A percentile compares a stretch with the other conserved stretches of the same genome.
Evolutionary conservation across 1,140 invertebrate species (phyloP).

Genomic region (Gonatopus flavifemur): DNA sequence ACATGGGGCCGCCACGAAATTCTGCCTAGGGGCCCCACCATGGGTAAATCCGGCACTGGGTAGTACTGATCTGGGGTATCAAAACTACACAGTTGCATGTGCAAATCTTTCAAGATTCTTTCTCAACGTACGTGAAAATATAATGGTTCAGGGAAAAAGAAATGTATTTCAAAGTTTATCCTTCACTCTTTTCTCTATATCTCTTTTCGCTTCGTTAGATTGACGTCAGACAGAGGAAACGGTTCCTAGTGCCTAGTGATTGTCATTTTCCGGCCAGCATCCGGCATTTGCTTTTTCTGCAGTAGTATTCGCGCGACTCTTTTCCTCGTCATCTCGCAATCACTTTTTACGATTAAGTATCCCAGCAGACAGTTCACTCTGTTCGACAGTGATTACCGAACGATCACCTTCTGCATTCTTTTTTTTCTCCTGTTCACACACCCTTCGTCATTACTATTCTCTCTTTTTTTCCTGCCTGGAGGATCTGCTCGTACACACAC

Average conservation of each 20-base stretch:
- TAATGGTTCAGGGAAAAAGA: slow-evolving; percentile 13
- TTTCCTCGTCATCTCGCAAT: slow-evolving; percentile 39
- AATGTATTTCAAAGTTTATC: slow-evolving; percentile 8
- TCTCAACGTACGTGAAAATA: slow-evolving; percentile 27
- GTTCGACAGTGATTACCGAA: slow-evolving; percentile 20
- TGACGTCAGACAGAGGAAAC: slow-evolving; percentile 48
- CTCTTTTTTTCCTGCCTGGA: not conserved
- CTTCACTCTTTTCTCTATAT: not conserved
- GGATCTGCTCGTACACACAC: too few species aligned
- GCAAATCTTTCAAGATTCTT: slow-evolving; percentile 15
- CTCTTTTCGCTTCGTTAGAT: slow-evolving; percentile 9
- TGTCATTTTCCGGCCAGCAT: slow-evolving; percentile 55
- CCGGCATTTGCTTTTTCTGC: slow-evolving; percentile 45
- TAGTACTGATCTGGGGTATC: too few species aligned
- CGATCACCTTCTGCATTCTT: too few species aligned
- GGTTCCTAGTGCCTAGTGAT: slow-evolving; percentile 44
- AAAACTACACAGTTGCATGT: too few species aligned
- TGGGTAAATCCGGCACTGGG: slow-evolving; percentile 13
- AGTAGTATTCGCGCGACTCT: slow-evolving; percentile 16
- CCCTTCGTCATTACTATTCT: slow-evolving; percentile 7
- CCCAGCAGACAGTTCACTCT: slow-evolving; percentile 12
- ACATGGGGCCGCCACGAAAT: too few species aligned
- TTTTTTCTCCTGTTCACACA: slow-evolving; percentile 1
- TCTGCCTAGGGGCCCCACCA: slow-evolving; percentile 12
- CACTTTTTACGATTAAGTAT: slow-evolving; percentile 51